Percentiles rank a stretch among this genome's conserved stretches.
phyloP scores from a whole-genome alignment of 2,888 invertebrate genomes.

The Bedellia somnulentella region DNA sequence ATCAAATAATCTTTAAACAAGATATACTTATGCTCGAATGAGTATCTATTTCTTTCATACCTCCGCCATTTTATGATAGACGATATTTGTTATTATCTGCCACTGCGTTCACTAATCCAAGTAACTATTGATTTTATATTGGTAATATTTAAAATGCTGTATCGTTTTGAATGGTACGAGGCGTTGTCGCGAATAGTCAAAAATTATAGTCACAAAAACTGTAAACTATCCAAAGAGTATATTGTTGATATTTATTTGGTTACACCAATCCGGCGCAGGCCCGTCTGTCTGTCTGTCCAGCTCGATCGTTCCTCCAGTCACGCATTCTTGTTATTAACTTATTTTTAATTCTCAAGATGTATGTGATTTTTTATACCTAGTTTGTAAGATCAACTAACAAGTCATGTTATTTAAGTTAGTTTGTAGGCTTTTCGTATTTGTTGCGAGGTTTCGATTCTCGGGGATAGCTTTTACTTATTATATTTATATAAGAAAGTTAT shows the following conservation, averaged over 20 bases:
- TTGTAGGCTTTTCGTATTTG: conserved; percentile 12
- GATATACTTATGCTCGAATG: too few relatives aligned
- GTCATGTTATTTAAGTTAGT: conserved; percentile 20
- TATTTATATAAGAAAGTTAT: conserved; percentile 39
- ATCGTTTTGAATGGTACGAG: too few relatives aligned
- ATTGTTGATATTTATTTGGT: conserved; percentile 26
- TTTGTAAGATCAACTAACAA: conserved; percentile 41
- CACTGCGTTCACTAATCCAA: too few relatives aligned
- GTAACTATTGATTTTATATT: too few relatives aligned
- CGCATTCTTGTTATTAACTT: conserved; percentile 41
- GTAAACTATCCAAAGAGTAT: conserved; percentile 53
- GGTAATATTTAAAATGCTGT: too few relatives aligned
- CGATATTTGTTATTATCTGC: too few relatives aligned
- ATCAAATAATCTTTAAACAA: too few relatives aligned
- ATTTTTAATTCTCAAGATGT: conserved; percentile 53
- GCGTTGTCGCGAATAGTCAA: too few relatives aligned
- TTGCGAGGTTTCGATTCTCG: conserved; percentile 7
- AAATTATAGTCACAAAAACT: conserved; percentile 38
- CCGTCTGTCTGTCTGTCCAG: conserved; percentile 41
- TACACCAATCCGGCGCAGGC: too few relatives aligned
- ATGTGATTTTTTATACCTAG: conserved; percentile 50
- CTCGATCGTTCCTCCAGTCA: too few relatives aligned
- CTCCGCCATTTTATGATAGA: too few relatives aligned
- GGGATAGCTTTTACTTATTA: conserved; percentile 50
- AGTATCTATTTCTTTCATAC: too few relatives aligned